These are phyloP conservation scores for Calliphora vomitoria DNA, from an alignment of 2,888 invertebrate species.

Conservation along the genomic window DNA sequence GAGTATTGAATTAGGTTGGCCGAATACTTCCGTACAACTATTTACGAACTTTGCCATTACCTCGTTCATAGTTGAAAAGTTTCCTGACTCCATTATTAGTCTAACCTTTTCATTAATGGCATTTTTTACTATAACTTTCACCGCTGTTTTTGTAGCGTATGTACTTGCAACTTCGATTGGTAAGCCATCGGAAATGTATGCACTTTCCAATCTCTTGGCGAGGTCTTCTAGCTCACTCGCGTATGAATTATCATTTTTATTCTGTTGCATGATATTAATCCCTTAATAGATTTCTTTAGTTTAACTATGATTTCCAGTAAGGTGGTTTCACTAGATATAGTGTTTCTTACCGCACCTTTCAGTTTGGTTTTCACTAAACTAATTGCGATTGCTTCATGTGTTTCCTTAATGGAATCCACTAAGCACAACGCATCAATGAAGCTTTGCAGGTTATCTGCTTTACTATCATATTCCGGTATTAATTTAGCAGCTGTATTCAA, in stretches of 20 bases:
- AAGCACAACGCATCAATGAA: constrained; percentile 31
- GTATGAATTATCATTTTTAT: constrained; percentile 15
- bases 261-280: constrained; percentile 15
- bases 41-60: constrained; percentile 22
- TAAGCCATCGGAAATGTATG: constrained; percentile 32
- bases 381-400: not conserved
- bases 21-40: too few species aligned
- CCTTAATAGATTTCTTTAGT: not conserved
- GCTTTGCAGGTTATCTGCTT: constrained; percentile 27
- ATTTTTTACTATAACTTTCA: constrained; percentile 16
- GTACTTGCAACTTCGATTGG: not conserved
- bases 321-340: not conserved
- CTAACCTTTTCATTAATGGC: not conserved
- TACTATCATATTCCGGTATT: constrained; percentile 36
- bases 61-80: constrained; percentile 22
- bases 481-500: not conserved
- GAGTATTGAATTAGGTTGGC: too few species aligned
- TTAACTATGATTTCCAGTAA: not conserved
- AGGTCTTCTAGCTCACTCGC: constrained; percentile 15
- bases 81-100: constrained; percentile 35
- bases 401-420: not conserved
- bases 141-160: constrained; percentile 25
- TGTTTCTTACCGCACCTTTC: not conserved
- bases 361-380: not conserved
- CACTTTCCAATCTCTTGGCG: not conserved